Evolutionary conservation across 2,888 invertebrate genomes (phyloP).

Genomic region (Macrosoma leucophasiata): DNA sequence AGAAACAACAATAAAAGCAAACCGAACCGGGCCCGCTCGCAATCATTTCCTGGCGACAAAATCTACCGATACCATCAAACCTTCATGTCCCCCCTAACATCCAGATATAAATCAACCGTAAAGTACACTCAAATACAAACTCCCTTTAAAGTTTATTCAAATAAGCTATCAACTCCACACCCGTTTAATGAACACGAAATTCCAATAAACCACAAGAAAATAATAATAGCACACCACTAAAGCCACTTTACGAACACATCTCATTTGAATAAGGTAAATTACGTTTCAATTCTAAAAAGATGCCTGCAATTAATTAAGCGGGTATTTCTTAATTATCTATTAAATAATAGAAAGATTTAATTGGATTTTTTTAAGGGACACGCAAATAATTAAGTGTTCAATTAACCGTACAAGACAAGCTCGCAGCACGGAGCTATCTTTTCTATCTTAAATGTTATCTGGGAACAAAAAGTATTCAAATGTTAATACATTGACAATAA

Average conservation of each 20-base stretch:
- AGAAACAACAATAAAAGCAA: slow-evolving; percentile 57
- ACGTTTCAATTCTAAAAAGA: slow-evolving; percentile 55
- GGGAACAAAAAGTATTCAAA: too few species aligned
- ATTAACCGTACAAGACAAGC: neutral
- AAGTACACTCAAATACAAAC: slow-evolving; percentile 39
- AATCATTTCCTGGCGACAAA: slow-evolving; percentile 70
- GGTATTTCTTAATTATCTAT: slow-evolving; percentile 69
- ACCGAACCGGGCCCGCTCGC: slow-evolving; percentile 31
- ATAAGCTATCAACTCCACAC: slow-evolving; percentile 52
- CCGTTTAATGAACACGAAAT: slow-evolving; percentile 63
- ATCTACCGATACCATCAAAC: slow-evolving; percentile 65
- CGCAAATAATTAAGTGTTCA: slow-evolving; percentile 67
- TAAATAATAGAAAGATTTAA: slow-evolving; percentile 66
- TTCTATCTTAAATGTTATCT: too few species aligned
- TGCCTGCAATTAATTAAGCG: slow-evolving; percentile 63
- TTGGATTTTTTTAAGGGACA: slow-evolving; percentile 63
- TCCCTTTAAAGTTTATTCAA: slow-evolving; percentile 56
- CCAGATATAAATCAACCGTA: slow-evolving; percentile 58
- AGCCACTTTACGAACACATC: slow-evolving; percentile 58
- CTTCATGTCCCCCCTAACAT: slow-evolving; percentile 46
- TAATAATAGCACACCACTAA: slow-evolving; percentile 70
- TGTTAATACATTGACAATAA: too few species aligned
- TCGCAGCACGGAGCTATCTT: too few species aligned
- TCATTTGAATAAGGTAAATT: slow-evolving; percentile 73
- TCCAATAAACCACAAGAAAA: slow-evolving; percentile 67